These are phyloP conservation scores for Scortum barcoo DNA, from an alignment of 2,113 vertebrate genomes.

Conservation along the genomic window DNA sequence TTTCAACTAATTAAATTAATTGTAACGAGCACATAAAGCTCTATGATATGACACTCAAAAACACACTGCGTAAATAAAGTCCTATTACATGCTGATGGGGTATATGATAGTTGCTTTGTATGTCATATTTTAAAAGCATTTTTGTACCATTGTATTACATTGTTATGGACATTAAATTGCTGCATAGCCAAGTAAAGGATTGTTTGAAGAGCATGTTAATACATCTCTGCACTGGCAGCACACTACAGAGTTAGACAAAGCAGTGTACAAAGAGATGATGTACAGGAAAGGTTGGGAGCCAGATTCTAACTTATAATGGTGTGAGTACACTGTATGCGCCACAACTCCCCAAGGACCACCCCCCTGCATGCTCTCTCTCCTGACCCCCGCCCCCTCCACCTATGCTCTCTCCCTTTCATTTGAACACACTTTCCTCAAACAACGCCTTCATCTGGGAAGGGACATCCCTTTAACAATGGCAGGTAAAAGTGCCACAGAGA, in stretches of 20 bases:
- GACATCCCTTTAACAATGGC: constrained; percentile 42
- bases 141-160: not conserved
- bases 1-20: not conserved
- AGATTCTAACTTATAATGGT: constrained; percentile 60
- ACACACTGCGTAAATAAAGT: not conserved
- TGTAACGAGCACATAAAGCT: not conserved
- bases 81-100: too few species aligned
- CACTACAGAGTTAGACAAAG: constrained; percentile 19
- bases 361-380: constrained; percentile 47
- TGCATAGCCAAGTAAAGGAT: constrained; percentile 6
- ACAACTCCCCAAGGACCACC: constrained; percentile 44
- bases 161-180: not conserved
- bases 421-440: constrained; percentile 46
- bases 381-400: constrained; percentile 39
- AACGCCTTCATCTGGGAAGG: constrained; percentile 50
- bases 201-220: constrained; percentile 14
- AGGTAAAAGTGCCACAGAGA: constrained; percentile 57
- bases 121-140: not conserved
- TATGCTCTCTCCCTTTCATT: constrained; percentile 54
- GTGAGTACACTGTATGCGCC: constrained; percentile 43
- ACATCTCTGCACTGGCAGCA: constrained; percentile 7
- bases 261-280: constrained; percentile 31
- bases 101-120: not conserved
- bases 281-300: constrained; percentile 28
- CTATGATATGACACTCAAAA: not conserved